Base-by-base conservation (phyloP, 2,113 vertebrate genomes). In the Ondatra zibethicus region DNA sequence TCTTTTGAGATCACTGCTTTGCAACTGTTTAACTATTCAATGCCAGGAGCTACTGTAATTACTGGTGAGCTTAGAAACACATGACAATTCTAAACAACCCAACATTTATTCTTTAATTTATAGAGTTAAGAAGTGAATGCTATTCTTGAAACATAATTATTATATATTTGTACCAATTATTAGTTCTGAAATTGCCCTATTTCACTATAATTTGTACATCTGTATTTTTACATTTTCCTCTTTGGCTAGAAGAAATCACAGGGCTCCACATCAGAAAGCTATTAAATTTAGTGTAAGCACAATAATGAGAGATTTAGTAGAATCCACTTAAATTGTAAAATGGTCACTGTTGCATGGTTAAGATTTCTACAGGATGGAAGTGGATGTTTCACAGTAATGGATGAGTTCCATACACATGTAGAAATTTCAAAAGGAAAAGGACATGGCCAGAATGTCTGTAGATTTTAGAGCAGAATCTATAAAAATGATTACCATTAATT, bases 191-290 rank as follows among this genome's bases (percentile, higher is more conserved):
- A 77, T 89, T 72, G 29, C 29, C 77, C 73, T 52, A 77, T 27
- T 45, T 90, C 11, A 70, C 25, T 95, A 16, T 36, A 68, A 16
- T 86, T 81, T 90, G 25, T 27, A 52, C 23, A 87, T 87, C 81
- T 81, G 14, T 75, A 25, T 52, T 91, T 91, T 94, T 85, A 42
- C 23, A 36, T 10, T 91, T 19, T 89, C 39, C 5, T 88, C 42
- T 72, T 92, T 95, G 45, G 21, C 65, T 86, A 78, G 27, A 77
- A 73, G 70, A 96, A 87, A 94, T 89, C 72, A 58, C 1, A 50
- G 45, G 3, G 25, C 63, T 72, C 61, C 5, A 16, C 9, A 36
- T 11, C 5, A 76, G 65, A 45, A 9, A 78, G 21, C n/a, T 27
- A 6, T 65, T 94, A 75, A 75, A 16, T 2, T 91, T 75, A 65